A percentile compares a stretch with the other conserved stretches of the same genome.
Evolutionary conservation across 2,113 vertebrate genomes (phyloP).

Genomic region (Cyprinodon brontotheroides): DNA sequence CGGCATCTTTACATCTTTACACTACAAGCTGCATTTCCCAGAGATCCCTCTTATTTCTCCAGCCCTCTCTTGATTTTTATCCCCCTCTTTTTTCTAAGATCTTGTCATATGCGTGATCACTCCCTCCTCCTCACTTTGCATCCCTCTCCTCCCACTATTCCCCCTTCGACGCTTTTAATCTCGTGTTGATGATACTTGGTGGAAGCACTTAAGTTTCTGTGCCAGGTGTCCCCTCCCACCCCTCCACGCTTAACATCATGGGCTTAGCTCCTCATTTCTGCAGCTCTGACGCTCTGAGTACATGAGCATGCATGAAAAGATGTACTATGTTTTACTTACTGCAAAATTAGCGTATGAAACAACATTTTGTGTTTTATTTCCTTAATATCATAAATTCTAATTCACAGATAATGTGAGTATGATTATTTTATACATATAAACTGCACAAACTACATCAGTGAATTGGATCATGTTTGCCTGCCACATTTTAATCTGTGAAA

Average conservation of each 20-base stretch:
- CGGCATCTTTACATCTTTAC: neutral
- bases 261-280: constrained; percentile 52
- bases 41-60: constrained; percentile 14
- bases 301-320: constrained; percentile 19
- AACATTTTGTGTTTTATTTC: neutral
- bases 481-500: no score
- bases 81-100: neutral
- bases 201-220: constrained; percentile 67
- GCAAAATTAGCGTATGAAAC: neutral
- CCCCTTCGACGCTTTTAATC: constrained; percentile 67
- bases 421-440: no score
- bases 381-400: neutral
- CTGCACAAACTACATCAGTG: no score
- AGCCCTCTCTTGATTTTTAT: constrained; percentile 18
- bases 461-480: no score
- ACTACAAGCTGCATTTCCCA: constrained; percentile 14
- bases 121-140: constrained; percentile 40
- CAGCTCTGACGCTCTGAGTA: constrained; percentile 23
- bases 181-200: constrained; percentile 72
- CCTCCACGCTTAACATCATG: constrained; percentile 50
- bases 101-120: constrained; percentile 61
- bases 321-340: neutral
- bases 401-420: neutral
- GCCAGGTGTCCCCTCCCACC: constrained; percentile 64
- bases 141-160: constrained; percentile 59